A percentile compares a stretch with the other conserved stretches of the same genome.
Conservation (phyloP, 2,888 invertebrate genomes). For the Netelia inedita region DNA sequence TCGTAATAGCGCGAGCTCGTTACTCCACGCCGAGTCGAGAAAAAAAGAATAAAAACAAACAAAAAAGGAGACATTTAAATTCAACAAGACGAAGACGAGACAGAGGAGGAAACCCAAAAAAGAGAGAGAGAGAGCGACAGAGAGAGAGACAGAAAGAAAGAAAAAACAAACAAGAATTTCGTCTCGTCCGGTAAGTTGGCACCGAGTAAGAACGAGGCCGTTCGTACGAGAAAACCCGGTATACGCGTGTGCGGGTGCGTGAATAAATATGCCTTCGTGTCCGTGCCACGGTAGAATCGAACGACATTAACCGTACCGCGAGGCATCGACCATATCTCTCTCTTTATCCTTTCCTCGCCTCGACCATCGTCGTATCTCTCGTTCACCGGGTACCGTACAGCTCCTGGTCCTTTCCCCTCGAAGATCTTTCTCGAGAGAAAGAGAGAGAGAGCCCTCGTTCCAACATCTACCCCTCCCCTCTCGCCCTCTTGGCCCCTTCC, state of each 20-base stretch:
- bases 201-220: constrained; percentile 55
- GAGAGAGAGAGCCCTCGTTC: neutral
- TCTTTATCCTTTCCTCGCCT: neutral
- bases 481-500: neutral
- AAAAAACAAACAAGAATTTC: neutral
- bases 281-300: constrained; percentile 56
- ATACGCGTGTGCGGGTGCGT: constrained; percentile 28
- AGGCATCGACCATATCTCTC: constrained; percentile 27
- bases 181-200: constrained; percentile 37
- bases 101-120: neutral
- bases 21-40: too few relatives aligned
- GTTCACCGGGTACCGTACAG: constrained; percentile 28
- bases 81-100: neutral
- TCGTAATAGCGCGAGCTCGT: too few relatives aligned
- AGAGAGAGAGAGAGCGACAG: neutral
- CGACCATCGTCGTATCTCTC: constrained; percentile 12
- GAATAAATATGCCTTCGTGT: neutral
- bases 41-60: too few relatives aligned
- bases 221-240: constrained; percentile 40
- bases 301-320: constrained; percentile 69
- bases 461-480: neutral
- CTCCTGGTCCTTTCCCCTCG: constrained; percentile 46
- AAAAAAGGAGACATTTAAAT: too few relatives aligned
- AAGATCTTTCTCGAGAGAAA: constrained; percentile 1
- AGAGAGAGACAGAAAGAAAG: neutral